Conservation (phyloP, 2,113 vertebrate genomes). For the Calonectris borealis region DNA sequence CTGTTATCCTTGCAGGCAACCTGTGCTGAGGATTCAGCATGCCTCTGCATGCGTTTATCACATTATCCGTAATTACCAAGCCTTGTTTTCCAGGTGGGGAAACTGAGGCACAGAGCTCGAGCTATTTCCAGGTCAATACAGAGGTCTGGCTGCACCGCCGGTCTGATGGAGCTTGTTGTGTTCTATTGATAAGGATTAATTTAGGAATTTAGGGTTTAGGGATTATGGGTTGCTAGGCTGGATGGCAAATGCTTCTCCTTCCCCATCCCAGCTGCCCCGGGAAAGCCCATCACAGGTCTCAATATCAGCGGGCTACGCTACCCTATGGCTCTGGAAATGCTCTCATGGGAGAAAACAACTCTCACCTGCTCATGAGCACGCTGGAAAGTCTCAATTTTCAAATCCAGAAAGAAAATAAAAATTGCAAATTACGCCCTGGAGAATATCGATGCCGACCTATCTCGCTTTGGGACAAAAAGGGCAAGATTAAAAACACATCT, state of each 20-base stretch:
- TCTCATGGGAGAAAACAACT: neutral
- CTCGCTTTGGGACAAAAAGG: neutral
- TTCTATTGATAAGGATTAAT: neutral
- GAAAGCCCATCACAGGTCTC: neutral
- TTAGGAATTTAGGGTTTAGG: neutral
- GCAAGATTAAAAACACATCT: neutral
- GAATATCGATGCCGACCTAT: neutral
- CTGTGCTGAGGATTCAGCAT: fast-evolving
- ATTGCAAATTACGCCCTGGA: neutral
- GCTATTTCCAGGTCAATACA: neutral
- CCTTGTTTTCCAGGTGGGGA: neutral
- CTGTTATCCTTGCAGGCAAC: neutral
- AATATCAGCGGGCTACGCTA: fast-evolving
- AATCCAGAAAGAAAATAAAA: neutral
- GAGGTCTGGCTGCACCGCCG: neutral
- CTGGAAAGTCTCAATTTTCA: neutral
- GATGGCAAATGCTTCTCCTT: neutral
- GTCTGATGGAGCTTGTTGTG: neutral
- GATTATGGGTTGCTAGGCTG: neutral
- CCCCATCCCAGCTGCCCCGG: neutral
- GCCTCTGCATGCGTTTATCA: neutral
- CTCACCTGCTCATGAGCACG: neutral
- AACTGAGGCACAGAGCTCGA: fast-evolving
- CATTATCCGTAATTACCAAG: neutral
- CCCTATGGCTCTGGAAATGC: neutral